A percentile compares a stretch with the other conserved stretches of the same genome.
Evolutionary conservation across 2,888 invertebrate genomes (phyloP).

Genomic region (Mantis religiosa): DNA sequence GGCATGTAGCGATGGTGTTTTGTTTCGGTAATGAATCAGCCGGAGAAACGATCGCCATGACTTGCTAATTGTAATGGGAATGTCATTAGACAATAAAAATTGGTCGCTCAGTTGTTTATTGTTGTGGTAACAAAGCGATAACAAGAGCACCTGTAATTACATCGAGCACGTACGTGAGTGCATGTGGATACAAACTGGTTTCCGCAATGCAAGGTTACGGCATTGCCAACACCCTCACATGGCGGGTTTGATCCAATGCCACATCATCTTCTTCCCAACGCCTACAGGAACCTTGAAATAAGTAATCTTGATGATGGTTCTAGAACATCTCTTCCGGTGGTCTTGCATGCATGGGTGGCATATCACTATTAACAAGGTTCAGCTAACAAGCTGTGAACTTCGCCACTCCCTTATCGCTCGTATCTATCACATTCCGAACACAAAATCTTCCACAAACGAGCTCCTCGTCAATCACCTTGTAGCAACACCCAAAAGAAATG

Average conservation of each 20-base stretch:
- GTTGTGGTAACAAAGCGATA: not conserved
- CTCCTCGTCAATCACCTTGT: no score
- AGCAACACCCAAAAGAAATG: no score
- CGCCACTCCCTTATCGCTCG: not conserved
- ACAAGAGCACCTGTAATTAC: not conserved
- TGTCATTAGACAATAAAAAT: not conserved
- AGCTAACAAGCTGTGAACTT: not conserved
- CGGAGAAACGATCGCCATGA: not conserved
- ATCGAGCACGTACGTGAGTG: not conserved
- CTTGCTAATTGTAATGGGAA: not conserved
- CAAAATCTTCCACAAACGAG: not conserved
- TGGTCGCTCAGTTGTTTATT: not conserved
- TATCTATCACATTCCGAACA: not conserved
- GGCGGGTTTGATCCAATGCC: no score
- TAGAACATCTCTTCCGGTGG: not conserved
- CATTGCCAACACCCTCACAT: not conserved
- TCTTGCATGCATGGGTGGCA: not conserved
- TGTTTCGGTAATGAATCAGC: not conserved
- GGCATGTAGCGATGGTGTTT: not conserved
- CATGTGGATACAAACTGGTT: not conserved
- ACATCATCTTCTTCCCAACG: no score
- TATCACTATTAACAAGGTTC: not conserved
- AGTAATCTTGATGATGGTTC: no score
- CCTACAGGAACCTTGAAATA: no score
- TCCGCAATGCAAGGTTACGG: not conserved